Percentiles rank a stretch among this genome's conserved stretches.
phyloP scores from a whole-genome alignment of 2,797 vertebrate genomes.

The Oryzias sinensis region DNA sequence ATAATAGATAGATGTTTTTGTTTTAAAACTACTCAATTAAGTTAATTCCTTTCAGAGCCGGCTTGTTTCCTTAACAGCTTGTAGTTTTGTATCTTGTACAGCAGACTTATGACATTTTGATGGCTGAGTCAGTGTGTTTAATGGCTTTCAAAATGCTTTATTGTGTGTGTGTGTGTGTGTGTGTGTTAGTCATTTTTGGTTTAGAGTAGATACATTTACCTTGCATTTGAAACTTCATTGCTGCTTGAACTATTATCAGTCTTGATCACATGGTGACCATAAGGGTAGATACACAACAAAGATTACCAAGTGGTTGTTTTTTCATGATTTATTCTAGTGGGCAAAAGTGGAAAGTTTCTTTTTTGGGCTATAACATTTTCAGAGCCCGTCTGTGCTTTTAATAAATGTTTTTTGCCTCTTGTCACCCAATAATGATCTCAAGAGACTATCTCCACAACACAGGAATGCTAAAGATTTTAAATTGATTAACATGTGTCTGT shows the following conservation, averaged over 20 bases:
- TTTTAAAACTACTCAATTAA: slow-evolving; percentile 3
- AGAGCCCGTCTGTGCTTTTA: slow-evolving; percentile 50
- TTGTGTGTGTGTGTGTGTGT: slow-evolving; percentile 24
- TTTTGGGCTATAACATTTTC: slow-evolving; percentile 65
- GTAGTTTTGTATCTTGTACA: no score
- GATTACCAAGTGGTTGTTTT: slow-evolving; percentile 69
- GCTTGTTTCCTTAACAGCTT: no score
- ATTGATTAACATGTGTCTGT: no score
- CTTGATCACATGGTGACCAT: slow-evolving; percentile 51
- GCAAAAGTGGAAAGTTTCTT: slow-evolving; percentile 69
- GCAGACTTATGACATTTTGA: no score
- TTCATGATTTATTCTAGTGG: slow-evolving; percentile 67
- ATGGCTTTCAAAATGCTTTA: slow-evolving; percentile 42
- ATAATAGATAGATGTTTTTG: no score
- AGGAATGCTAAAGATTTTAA: no score
- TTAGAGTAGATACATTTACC: slow-evolving; percentile 26
- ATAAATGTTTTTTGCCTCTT: slow-evolving; percentile 31
- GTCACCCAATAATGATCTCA: not conserved
- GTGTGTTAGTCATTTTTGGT: slow-evolving; percentile 16
- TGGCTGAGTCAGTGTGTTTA: slow-evolving; percentile 58
- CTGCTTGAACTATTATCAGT: slow-evolving; percentile 29
- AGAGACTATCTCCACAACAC: no score
- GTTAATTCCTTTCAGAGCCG: slow-evolving; percentile 49
- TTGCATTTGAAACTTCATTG: slow-evolving; percentile 23
- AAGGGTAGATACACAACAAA: slow-evolving; percentile 27